phyloP scores from a whole-genome alignment of 2,888 invertebrate species.

The Acanthosoma haemorrhoidale region DNA sequence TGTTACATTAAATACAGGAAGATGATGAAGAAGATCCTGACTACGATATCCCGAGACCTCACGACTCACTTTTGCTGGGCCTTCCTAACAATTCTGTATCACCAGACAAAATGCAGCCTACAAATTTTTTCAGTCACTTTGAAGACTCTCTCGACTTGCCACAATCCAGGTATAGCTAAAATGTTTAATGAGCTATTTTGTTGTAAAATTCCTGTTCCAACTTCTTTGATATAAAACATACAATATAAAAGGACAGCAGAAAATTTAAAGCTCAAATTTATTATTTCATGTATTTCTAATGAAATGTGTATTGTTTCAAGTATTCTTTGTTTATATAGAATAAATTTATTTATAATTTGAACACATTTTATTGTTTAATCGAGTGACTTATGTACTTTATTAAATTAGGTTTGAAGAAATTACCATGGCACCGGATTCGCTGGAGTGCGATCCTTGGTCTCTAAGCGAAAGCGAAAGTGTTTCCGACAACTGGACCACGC shows the following conservation, averaged over 20 bases:
- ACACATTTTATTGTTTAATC: neutral
- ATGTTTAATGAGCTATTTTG: neutral
- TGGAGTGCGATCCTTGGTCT: conserved; percentile 42
- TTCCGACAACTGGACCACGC: conserved; percentile 16
- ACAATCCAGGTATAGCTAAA: conserved; percentile 27
- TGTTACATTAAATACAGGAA: neutral
- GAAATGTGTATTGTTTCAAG: neutral
- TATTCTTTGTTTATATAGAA: neutral
- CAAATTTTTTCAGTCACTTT: conserved; percentile 37
- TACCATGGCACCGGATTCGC: conserved; percentile 42
- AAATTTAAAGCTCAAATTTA: too few species aligned
- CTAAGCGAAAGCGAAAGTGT: conserved; percentile 20
- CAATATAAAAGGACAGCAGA: too few species aligned
- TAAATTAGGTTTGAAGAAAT: conserved; percentile 33
- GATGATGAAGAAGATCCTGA: conserved; percentile 46
- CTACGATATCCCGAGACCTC: conserved; percentile 50
- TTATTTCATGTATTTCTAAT: neutral
- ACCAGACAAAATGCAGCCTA: conserved; percentile 29
- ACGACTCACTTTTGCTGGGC: conserved; percentile 44
- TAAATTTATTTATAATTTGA: neutral
- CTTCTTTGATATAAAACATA: neutral
- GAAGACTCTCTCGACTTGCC: conserved; percentile 40
- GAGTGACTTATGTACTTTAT: neutral
- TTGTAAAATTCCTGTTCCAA: neutral
- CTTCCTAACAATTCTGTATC: conserved; percentile 6